Base-by-base conservation (phyloP, 2,888 invertebrate species). In the Lasioglossum leucozonium region DNA sequence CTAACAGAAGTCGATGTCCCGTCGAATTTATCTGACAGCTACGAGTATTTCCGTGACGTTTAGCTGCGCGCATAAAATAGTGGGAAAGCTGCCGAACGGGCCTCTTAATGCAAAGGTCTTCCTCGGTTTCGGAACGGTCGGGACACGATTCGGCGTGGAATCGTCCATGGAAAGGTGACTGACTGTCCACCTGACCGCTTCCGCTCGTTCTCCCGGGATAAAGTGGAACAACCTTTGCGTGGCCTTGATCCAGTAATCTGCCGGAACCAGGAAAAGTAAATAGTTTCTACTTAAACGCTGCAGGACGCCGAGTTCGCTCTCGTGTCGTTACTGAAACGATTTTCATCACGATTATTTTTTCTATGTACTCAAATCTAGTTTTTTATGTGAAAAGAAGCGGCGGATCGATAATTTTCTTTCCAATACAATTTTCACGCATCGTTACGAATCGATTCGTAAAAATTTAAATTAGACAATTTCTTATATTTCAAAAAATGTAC, bases 221-320 rank as follows among this genome's bases (percentile, higher is more conserved):
- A 90, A 90, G 87, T 90, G 87, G 89, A 88, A 89, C 89, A 88
- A 84, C 84, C 89, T 90, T 91, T 88, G 78, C 79, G 76, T 86
- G 90, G 82, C 90, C 90, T 90, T 90, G 89, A 90, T 90, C 86
- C 77, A 69, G 78, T 73, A 77, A 81, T 67, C 80, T 58, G 73
- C 62, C 77, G 80, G 74, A 88, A 89, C 77, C 86, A 82, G 87
- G 89, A 90, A 90, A 90, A 90, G 90, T 90, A 89, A 87, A 87
- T 83, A 82, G 71, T 85, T 51, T 58, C 74, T 26, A 44, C 82
- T 72, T 44, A 72, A 72, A 74, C 72, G 69, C 69, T 22, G 30
- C 62, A 62, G 79, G 65, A 87, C 79, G 44, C 37, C 81, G 79
- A 86, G 81, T 90, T 87, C 84, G 72, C 90, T 89, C 87, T 90